Percentiles rank a stretch among this genome's conserved stretches.
These are phyloP conservation scores for Cryptops parisi DNA, from an alignment of 2,888 invertebrate species.

Conservation along the genomic window DNA sequence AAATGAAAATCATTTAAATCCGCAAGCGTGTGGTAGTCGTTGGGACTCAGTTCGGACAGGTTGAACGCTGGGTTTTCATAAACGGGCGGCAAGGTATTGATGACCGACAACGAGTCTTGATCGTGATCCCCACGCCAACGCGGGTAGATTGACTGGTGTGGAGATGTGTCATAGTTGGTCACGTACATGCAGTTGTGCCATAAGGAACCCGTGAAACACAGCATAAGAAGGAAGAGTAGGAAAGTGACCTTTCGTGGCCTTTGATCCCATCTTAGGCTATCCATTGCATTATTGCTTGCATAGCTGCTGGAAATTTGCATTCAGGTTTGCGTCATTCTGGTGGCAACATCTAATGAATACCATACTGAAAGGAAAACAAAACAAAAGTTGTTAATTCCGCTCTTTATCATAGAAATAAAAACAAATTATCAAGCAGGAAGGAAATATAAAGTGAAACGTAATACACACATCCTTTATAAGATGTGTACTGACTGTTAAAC, in stretches of 20 bases:
- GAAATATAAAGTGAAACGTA: too few relatives aligned
- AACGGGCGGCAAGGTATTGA: too few relatives aligned
- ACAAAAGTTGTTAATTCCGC: too few relatives aligned
- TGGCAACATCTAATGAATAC: too few relatives aligned
- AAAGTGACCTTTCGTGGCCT: not conserved
- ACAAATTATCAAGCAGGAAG: too few relatives aligned
- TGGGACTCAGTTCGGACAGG: constrained; percentile 1
- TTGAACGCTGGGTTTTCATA: constrained; percentile 1
- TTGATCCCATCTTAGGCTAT: not conserved
- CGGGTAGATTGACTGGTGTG: not conserved
- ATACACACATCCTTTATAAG: too few relatives aligned
- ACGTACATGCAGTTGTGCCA: constrained; percentile 8
- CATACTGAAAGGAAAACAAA: too few relatives aligned
- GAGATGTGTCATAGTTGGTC: not conserved
- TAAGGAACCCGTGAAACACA: constrained; percentile 8
- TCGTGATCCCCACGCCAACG: not conserved
- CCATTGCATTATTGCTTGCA: too few relatives aligned
- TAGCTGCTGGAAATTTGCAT: too few relatives aligned
- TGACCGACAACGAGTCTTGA: not conserved
- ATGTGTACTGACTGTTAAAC: too few relatives aligned
- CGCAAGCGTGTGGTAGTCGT: constrained; percentile 7
- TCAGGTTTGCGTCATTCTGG: too few relatives aligned
- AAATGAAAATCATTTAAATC: constrained; percentile 14
- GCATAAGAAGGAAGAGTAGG: not conserved
- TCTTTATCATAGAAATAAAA: too few relatives aligned